Evolutionary conservation across 2,797 vertebrate species (phyloP).

Genomic region (Mus spretus): DNA sequence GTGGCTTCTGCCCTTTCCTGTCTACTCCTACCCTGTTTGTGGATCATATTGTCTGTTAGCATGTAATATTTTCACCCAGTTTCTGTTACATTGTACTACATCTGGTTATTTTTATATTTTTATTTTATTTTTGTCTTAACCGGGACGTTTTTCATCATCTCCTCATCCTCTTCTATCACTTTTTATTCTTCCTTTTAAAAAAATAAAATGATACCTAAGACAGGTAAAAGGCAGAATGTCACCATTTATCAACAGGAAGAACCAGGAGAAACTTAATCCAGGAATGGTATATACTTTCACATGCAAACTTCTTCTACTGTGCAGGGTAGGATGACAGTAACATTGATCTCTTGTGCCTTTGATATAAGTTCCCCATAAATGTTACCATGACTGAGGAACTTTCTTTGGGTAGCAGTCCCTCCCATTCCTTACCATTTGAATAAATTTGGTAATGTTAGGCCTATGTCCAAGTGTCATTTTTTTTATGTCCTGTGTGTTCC

Average conservation of each 20-base stretch:
- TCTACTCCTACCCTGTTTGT: not conserved
- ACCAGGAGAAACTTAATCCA: not conserved
- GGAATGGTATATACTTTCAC: not conserved
- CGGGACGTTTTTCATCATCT: not conserved
- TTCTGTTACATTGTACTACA: not conserved
- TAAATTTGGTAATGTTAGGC: not conserved
- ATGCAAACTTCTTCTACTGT: not conserved
- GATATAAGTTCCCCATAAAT: not conserved
- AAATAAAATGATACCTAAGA: not conserved
- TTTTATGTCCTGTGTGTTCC: conserved; percentile 6
- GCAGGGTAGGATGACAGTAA: not conserved
- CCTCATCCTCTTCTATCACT: not conserved
- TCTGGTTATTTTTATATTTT: not conserved
- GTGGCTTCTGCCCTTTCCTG: not conserved
- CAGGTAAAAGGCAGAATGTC: not conserved
- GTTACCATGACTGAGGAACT: not conserved
- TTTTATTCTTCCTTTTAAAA: not conserved
- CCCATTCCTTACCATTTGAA: not conserved
- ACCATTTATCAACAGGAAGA: not conserved
- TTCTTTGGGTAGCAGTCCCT: not conserved
- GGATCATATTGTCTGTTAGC: not conserved
- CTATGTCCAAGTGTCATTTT: not conserved
- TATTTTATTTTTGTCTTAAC: not conserved
- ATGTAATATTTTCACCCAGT: not conserved
- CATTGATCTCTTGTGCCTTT: not conserved